Evolutionary conservation across 2,113 vertebrate genomes (phyloP).

Genomic region (Pipa parva): DNA sequence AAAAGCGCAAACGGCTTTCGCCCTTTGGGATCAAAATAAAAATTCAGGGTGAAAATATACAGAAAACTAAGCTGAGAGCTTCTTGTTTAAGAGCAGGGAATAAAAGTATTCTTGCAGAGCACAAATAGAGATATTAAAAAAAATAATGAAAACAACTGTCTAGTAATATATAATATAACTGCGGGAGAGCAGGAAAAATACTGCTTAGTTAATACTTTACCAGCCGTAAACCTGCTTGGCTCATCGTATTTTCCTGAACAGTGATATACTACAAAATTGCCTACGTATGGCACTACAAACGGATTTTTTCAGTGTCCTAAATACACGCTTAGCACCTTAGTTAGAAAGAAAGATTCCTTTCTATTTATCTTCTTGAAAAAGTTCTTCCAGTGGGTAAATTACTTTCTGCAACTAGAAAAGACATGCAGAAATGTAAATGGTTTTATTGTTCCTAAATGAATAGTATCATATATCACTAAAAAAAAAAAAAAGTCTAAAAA

Average conservation of each 20-base stretch:
- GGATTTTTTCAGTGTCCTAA: constrained; percentile 17
- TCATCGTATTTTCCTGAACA: constrained; percentile 19
- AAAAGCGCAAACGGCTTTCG: too few species aligned
- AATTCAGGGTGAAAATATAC: too few species aligned
- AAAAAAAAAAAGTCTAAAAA: too few species aligned
- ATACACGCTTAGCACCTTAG: background rate
- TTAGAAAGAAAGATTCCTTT: too few species aligned
- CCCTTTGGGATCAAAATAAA: too few species aligned
- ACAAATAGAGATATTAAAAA: background rate
- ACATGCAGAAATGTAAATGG: too few species aligned
- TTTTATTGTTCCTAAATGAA: too few species aligned
- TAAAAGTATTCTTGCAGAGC: background rate
- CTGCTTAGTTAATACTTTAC: constrained; percentile 8
- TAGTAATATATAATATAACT: constrained; percentile 2
- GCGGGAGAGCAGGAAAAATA: constrained; percentile 4
- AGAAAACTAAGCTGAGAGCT: too few species aligned
- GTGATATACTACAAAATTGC: constrained; percentile 22
- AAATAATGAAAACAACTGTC: background rate
- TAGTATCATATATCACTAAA: too few species aligned
- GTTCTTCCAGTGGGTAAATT: too few species aligned
- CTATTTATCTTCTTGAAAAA: too few species aligned
- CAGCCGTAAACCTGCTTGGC: constrained; percentile 8
- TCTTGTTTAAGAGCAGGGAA: background rate
- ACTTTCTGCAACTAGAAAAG: too few species aligned
- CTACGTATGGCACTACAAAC: background rate